A percentile compares a stretch with the other conserved stretches of the same genome.
Evolutionary conservation across 2,113 vertebrate genomes (phyloP).

Genomic region (Passer montanus): DNA sequence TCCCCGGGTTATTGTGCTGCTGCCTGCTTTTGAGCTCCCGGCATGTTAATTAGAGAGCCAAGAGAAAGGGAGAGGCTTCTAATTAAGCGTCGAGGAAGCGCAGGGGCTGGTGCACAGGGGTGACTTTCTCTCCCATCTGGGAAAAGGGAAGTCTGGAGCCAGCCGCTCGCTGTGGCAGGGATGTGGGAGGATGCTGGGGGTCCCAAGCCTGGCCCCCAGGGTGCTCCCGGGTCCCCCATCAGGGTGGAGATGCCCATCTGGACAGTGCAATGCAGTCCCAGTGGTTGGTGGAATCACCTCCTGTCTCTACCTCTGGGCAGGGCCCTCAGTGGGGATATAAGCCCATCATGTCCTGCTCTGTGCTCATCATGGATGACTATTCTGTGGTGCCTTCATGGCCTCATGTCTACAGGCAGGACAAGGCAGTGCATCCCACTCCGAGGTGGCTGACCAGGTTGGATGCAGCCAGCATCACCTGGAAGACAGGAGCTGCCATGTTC

Average conservation of each 20-base stretch:
- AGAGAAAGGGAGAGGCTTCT: slow-evolving; percentile 81
- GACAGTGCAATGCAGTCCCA: background rate
- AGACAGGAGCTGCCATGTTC: background rate
- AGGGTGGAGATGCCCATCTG: background rate
- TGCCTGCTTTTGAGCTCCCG: slow-evolving; percentile 71
- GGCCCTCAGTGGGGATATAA: fast-evolving
- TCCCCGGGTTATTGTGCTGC: slow-evolving; percentile 76
- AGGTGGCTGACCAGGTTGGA: background rate
- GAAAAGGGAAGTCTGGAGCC: slow-evolving; percentile 70
- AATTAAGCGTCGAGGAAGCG: slow-evolving; percentile 82
- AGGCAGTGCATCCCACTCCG: background rate
- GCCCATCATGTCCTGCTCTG: fast-evolving
- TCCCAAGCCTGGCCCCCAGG: background rate
- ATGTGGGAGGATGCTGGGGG: background rate
- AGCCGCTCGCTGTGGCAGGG: fast-evolving
- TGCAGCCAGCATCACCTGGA: background rate
- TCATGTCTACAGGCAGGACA: background rate
- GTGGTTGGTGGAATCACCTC: background rate
- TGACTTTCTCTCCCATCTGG: slow-evolving; percentile 85
- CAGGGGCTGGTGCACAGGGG: slow-evolving; percentile 70
- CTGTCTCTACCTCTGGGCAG: background rate
- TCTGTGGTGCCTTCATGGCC: fast-evolving
- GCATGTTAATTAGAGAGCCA: slow-evolving; percentile 86
- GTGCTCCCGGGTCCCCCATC: background rate
- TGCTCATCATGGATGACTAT: fast-evolving